Percentiles rank a stretch among this genome's conserved stretches.
Evolutionary conservation across 2,797 vertebrate species (phyloP).

Genomic region (Silurus aristotelis): DNA sequence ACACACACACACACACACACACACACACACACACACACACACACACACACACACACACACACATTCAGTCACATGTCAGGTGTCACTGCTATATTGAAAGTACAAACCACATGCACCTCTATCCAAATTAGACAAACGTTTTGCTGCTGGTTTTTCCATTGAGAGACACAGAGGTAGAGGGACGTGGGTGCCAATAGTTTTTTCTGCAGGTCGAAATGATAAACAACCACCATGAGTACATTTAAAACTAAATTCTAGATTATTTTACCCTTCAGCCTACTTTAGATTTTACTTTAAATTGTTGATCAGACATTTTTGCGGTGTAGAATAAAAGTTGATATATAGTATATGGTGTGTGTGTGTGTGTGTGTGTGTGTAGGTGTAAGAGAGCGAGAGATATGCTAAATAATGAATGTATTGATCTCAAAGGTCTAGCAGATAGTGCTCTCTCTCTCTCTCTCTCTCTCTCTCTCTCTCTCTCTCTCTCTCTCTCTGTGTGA

Average conservation of each 20-base stretch:
- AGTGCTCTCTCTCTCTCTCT: background rate
- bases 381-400: slow-evolving; percentile 9
- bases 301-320: background rate
- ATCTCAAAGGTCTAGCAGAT: slow-evolving; percentile 38
- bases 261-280: background rate
- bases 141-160: background rate
- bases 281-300: background rate
- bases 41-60: background rate
- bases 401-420: slow-evolving; percentile 44
- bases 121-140: background rate
- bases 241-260: background rate
- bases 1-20: background rate
- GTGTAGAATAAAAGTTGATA: background rate
- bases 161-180: background rate
- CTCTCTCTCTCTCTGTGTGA: slow-evolving; percentile 1
- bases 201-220: background rate
- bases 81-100: background rate
- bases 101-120: background rate
- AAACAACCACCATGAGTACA: background rate
- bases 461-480: background rate
- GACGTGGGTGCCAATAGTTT: background rate
- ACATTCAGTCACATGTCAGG: background rate
- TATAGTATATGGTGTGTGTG: slow-evolving; percentile 13
- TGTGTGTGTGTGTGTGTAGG: background rate
- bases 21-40: background rate